Evolutionary conservation across 2,797 vertebrate genomes (phyloP).

Genomic region (Arctocebus calabarensis): DNA sequence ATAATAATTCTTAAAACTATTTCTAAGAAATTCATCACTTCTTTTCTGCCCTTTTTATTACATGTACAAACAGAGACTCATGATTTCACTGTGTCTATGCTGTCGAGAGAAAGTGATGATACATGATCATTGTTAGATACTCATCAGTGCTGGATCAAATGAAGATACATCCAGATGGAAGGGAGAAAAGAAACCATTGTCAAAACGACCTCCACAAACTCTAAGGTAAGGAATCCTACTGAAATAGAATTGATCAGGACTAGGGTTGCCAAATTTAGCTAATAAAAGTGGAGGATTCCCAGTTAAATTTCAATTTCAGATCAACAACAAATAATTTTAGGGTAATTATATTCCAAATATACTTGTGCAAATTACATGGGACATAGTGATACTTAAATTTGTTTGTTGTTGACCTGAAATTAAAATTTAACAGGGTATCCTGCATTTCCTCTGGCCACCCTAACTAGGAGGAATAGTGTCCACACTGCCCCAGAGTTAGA

Average conservation of each 20-base stretch:
- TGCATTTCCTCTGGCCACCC: background rate
- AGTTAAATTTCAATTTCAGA: conserved; percentile 52
- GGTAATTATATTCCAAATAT: background rate
- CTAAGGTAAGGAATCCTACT: background rate
- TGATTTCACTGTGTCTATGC: background rate
- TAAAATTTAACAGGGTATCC: background rate
- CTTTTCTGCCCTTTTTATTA: background rate
- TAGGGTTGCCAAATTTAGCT: background rate
- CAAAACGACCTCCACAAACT: background rate
- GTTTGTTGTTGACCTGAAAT: conserved; percentile 42
- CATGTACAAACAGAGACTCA: no score
- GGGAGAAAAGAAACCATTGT: background rate
- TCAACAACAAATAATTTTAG: conserved; percentile 48
- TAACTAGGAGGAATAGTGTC: background rate
- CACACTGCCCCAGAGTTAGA: background rate
- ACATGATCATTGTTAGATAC: background rate
- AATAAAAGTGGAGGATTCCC: background rate
- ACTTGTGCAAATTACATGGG: background rate
- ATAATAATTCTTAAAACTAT: conserved; percentile 40
- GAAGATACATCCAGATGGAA: background rate
- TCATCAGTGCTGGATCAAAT: background rate
- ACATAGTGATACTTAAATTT: conserved; percentile 21
- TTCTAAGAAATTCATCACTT: background rate
- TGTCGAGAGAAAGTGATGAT: background rate
- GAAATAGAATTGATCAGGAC: background rate